Conservation (phyloP, 2,113 vertebrate species). For the Sigmodon hispidus region DNA sequence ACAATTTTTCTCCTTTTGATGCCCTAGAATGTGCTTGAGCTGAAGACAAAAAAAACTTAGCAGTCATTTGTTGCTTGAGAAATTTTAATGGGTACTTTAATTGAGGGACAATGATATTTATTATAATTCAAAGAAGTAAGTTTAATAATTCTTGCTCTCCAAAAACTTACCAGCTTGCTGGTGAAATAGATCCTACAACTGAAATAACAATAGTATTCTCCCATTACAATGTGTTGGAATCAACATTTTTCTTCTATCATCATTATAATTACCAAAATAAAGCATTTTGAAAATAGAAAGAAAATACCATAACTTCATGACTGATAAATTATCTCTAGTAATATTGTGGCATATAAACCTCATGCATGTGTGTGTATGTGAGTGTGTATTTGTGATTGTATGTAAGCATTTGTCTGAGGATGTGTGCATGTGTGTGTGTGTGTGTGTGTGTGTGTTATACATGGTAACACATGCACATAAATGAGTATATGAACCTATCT, state of each 20-base stretch:
- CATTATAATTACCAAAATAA: constrained; percentile 18
- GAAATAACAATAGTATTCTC: neutral
- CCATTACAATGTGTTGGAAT: neutral
- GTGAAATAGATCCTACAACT: neutral
- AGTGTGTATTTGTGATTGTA: neutral
- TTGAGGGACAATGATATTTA: neutral
- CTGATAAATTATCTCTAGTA: neutral
- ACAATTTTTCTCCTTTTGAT: neutral
- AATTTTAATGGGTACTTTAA: constrained; percentile 20
- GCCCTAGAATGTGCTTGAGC: constrained; percentile 32
- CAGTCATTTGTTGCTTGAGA: constrained; percentile 22
- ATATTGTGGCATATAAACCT: neutral
- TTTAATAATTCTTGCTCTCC: neutral
- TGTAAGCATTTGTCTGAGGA: no score
- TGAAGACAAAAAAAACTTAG: neutral
- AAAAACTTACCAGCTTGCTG: neutral
- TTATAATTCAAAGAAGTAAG: constrained; percentile 24
- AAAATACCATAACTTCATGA: neutral
- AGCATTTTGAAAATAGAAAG: constrained; percentile 1
- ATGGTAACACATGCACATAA: neutral
- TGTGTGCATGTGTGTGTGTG: neutral
- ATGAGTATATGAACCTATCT: neutral
- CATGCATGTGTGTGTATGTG: neutral
- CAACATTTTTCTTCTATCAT: constrained; percentile 10
- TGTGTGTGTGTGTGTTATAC: neutral